phyloP scores from a whole-genome alignment of 2,113 vertebrate species.

The Sinosuthora webbiana region DNA sequence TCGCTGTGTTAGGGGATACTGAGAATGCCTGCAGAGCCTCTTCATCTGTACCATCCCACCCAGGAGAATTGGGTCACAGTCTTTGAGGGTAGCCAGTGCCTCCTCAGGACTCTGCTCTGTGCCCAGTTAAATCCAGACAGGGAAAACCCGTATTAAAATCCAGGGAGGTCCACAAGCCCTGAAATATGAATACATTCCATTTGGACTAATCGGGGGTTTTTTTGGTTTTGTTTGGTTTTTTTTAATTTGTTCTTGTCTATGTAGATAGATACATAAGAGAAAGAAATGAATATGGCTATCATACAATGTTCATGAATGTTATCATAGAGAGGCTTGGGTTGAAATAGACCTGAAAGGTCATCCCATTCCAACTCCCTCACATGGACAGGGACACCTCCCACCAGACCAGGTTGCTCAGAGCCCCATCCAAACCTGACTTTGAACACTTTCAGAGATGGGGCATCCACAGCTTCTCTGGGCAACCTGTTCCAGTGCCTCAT shows the following conservation, averaged over 20 bases:
- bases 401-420: not conserved
- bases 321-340: not conserved
- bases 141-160: not conserved
- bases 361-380: not conserved
- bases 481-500: accelerated
- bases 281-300: not conserved
- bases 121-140: accelerated
- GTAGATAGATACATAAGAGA: not conserved
- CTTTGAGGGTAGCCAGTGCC: accelerated
- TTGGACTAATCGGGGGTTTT: too few relatives aligned
- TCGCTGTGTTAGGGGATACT: not conserved
- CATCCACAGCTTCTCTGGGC: not conserved
- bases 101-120: not conserved
- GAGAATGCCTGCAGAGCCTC: not conserved
- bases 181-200: not conserved
- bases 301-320: too few relatives aligned
- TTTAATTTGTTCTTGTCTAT: not conserved
- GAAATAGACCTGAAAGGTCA: not conserved
- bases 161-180: not conserved
- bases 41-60: accelerated
- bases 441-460: not conserved
- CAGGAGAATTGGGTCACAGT: accelerated
- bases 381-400: not conserved
- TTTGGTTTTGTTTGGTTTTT: too few relatives aligned
- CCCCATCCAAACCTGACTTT: not conserved